Base-by-base conservation (phyloP, 2,113 vertebrate species). In the Puntigrus tetrazona region DNA sequence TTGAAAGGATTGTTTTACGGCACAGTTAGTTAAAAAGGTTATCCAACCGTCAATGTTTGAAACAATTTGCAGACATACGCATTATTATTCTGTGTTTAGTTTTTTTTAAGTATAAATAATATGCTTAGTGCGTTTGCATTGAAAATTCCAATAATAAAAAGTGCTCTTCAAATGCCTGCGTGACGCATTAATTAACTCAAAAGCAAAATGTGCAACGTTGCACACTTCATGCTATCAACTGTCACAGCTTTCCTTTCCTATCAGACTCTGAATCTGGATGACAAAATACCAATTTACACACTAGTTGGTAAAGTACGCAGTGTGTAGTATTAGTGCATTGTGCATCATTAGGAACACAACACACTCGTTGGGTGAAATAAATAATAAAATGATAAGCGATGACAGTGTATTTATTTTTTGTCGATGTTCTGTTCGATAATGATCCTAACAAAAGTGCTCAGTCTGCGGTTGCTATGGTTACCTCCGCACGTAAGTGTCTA, bases 391-490 rank as follows among this genome's bases (percentile, higher is more conserved):
- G 25, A 38, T 69, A 69, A 45, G 38, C n/a, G 45, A 27, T 45
- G 6, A 74, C n/a, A 27, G 70, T 57, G 52, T 43, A 74, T 45
- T 74, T 45, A 16, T 45, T 5, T 74, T 74, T 43, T 74, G 41
- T 45, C 2, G 41, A 74, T 45, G 18, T 20, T 34, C 63, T 65
- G 7, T 3, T 6, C 0, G 70, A 43, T 74, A 74, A 73, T 73
- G 70, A 43, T 45, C 70, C n/a, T 16, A 69, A 69, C 20, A 38
- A 11, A 38, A 11, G 20, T 72, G n/a, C 69, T 43, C 0, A 43
- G 36, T 72, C 72, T 47, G 25, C 7, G 4, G n/a, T 50, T 75
- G 25, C 73, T 75, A 50, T 75, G 73, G 73, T 75, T 75, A 20
- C 25, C 43, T 29, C 29, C 0, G 14, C 43, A 31, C 73, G 10